Evolutionary conservation across 2,888 invertebrate genomes (phyloP), one percentile per base, ranked within the genome.

Genomic region (Artemia sp.): DNA sequence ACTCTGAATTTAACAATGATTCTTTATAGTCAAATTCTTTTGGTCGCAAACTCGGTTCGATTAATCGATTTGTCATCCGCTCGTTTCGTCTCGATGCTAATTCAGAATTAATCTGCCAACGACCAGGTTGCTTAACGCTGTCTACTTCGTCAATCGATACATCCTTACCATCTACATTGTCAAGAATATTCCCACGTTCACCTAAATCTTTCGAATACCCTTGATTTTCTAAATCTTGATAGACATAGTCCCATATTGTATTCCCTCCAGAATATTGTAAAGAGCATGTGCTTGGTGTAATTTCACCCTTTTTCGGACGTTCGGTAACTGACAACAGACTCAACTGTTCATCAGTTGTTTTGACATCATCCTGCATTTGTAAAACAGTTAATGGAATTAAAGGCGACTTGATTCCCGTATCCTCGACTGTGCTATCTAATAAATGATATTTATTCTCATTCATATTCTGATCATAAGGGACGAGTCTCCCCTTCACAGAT

Each of bases 181-280:
- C 71, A 64, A 85, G 74, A 70, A 86, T 81, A 74, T 89, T 84
- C 70, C 85, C 86, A 67, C 86, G 78, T 74, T 85, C 85, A 0
- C 84, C 84, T 9, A 85, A 76, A 74, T 87, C 87, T 51, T 81
- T 81, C 80, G 82, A 80, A 73, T 88, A 87, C 0, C 87, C 86
- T 74, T 87, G 85, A 74, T 84, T 86, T 71, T 89, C 87, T 52
- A 90, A 79, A 76, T 87, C 86, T 74, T 85, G 83, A 76, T 86
- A 90, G 0, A 90, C 89, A 75, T 88, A 89, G 76, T 87, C 87
- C 90, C 90, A 90, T 69, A 85, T 84, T 73, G 64, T 58, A 58
- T 58, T n/a, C 24, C 64, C 64, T n/a, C 64, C 64, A 10, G 64
- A 58, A 24, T 58, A 58, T 24, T 58, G 64, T n/a, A 58, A n/a